These are phyloP conservation scores for Triplophysa bombifrons DNA, from an alignment of 2,797 vertebrate species.

Conservation along the genomic window DNA sequence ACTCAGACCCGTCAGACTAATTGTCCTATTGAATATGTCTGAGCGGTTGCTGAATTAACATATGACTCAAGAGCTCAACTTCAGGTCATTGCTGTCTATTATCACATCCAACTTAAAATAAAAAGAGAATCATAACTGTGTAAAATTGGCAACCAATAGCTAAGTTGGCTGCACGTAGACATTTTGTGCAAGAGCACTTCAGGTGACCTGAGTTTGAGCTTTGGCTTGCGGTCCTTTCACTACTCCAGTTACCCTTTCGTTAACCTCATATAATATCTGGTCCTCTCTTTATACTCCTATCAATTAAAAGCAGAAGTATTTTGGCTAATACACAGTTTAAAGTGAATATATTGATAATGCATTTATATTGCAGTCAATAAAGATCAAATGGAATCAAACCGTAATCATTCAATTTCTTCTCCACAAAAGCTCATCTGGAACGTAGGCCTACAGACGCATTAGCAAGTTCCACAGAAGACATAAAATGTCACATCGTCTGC, in stretches of 20 bases:
- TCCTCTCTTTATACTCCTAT: too few species aligned
- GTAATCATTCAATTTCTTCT: not conserved
- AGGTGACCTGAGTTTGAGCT: too few species aligned
- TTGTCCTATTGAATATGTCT: not conserved
- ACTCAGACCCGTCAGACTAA: not conserved
- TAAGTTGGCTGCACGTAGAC: not conserved
- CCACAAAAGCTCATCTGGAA: not conserved
- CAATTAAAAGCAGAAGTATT: too few species aligned
- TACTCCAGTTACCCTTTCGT: too few species aligned
- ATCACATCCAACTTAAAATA: not conserved
- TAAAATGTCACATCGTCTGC: constrained; percentile 66
- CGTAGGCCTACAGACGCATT: constrained; percentile 31
- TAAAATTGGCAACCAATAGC: too few species aligned
- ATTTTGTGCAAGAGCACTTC: too few species aligned
- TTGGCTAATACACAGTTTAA: too few species aligned
- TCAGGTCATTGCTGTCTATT: not conserved
- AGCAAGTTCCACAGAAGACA: constrained; percentile 47
- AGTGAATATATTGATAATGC: too few species aligned
- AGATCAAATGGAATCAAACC: not conserved
- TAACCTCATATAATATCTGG: too few species aligned
- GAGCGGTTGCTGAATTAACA: not conserved
- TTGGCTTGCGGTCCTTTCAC: too few species aligned
- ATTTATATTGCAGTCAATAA: not conserved
- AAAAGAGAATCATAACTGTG: too few species aligned
- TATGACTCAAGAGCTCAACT: not conserved